Evolutionary conservation across 2,797 vertebrate species (phyloP).

Genomic region (Oophaga sylvatica): DNA sequence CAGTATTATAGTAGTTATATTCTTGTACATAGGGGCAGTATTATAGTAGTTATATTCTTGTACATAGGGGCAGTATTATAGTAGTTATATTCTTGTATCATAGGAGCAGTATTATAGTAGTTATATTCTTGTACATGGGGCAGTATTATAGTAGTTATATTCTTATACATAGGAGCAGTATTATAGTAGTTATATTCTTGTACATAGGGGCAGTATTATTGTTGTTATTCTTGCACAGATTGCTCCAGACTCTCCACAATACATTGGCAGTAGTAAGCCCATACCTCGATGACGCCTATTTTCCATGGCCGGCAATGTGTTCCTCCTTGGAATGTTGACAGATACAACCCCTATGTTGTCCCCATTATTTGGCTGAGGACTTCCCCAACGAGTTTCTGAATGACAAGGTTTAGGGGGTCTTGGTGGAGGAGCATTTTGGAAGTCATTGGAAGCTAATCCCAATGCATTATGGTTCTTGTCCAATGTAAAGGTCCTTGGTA

Average conservation of each 20-base stretch:
- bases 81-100: no score
- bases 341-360: constrained; percentile 75
- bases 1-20: no score
- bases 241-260: background rate
- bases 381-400: constrained; percentile 84
- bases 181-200: no score
- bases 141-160: no score
- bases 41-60: no score
- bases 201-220: no score
- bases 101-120: background rate
- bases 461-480: constrained; percentile 94
- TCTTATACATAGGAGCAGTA: no score
- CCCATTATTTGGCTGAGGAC: constrained; percentile 78
- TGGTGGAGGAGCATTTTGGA: constrained; percentile 81
- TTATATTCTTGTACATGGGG: background rate
- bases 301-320: constrained; percentile 92
- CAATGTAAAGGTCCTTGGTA: constrained; percentile 88
- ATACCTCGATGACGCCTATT: constrained; percentile 95
- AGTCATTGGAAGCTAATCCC: constrained; percentile 76
- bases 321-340: constrained; percentile 91
- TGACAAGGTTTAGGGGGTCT: constrained; percentile 90
- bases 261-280: background rate
- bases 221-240: background rate
- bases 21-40: no score
- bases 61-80: no score